Conservation (phyloP, 2,888 invertebrate species). For the Phragmatobia fuliginosa region DNA sequence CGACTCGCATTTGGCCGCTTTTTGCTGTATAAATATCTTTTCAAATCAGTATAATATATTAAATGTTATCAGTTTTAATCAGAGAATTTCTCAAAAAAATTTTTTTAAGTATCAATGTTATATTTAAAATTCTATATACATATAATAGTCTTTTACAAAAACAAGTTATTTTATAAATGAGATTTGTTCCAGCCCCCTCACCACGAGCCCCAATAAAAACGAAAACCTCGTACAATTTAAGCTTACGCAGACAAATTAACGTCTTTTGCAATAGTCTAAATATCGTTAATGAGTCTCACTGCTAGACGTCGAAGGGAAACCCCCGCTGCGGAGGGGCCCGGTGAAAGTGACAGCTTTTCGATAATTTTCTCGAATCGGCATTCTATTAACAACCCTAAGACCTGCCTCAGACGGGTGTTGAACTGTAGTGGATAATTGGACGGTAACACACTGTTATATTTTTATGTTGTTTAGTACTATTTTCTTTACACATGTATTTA, state of each 20-base stretch:
- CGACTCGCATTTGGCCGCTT: too few species aligned
- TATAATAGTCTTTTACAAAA: too few species aligned
- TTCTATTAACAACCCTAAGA: constrained; percentile 51
- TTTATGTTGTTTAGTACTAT: neutral
- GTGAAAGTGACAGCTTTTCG: constrained; percentile 55
- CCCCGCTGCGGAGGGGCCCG: constrained; percentile 42
- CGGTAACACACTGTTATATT: constrained; percentile 11
- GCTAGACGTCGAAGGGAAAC: constrained; percentile 39
- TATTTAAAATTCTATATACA: too few species aligned
- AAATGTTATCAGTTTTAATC: too few species aligned
- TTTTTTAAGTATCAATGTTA: too few species aligned
- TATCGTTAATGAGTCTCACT: constrained; percentile 48
- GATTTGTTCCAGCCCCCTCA: neutral
- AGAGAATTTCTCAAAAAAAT: too few species aligned
- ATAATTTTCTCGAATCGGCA: constrained; percentile 50
- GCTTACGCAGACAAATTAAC: constrained; percentile 35
- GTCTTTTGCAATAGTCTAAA: constrained; percentile 49
- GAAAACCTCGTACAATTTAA: constrained; percentile 4
- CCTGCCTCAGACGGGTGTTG: constrained; percentile 41
- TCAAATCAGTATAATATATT: too few species aligned
- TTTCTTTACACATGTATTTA: neutral
- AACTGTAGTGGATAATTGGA: constrained; percentile 38
- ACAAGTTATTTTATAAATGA: neutral
- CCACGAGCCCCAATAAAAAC: neutral
- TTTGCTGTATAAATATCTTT: too few species aligned